phyloP scores from a whole-genome alignment of 1,140 invertebrate species.

The Galleria mellonella region DNA sequence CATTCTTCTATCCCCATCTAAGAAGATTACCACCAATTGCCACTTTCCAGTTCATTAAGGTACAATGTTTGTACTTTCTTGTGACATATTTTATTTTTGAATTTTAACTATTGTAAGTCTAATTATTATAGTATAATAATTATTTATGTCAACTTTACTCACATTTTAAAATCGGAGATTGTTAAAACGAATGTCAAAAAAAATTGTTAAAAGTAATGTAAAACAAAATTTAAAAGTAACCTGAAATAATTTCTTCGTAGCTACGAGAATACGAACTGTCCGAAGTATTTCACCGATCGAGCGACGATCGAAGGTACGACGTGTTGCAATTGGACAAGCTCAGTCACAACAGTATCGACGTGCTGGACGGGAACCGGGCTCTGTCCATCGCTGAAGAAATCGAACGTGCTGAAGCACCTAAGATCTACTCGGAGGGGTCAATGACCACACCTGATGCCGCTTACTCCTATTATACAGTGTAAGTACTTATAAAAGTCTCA shows the following conservation, averaged over 20 bases:
- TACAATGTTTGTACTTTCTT: slow-evolving; percentile 55
- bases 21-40: slow-evolving; percentile 92
- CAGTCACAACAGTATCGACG: slow-evolving; percentile 77
- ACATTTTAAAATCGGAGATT: too few species aligned
- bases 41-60: slow-evolving; percentile 92
- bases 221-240: too few species aligned
- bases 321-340: slow-evolving; percentile 80
- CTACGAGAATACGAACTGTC: slow-evolving; percentile 89
- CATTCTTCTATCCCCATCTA: slow-evolving; percentile 94
- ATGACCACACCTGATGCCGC: slow-evolving; percentile 58
- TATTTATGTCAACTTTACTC: too few species aligned
- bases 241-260: slow-evolving; percentile 56
- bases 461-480: slow-evolving; percentile 64
- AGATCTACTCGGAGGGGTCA: slow-evolving; percentile 54
- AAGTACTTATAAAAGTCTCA: slow-evolving; percentile 16
- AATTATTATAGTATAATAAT: too few species aligned
- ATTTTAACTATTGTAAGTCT: too few species aligned
- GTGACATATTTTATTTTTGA: too few species aligned
- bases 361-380: slow-evolving; percentile 83
- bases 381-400: slow-evolving; percentile 86
- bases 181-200: too few species aligned
- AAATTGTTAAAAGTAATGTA: too few species aligned
- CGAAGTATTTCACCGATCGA: slow-evolving; percentile 86
- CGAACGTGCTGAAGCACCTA: slow-evolving; percentile 78
- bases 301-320: slow-evolving; percentile 86